These are phyloP conservation scores for Hystrix cristata DNA, from an alignment of 2,113 vertebrate genomes.

Conservation along the genomic window DNA sequence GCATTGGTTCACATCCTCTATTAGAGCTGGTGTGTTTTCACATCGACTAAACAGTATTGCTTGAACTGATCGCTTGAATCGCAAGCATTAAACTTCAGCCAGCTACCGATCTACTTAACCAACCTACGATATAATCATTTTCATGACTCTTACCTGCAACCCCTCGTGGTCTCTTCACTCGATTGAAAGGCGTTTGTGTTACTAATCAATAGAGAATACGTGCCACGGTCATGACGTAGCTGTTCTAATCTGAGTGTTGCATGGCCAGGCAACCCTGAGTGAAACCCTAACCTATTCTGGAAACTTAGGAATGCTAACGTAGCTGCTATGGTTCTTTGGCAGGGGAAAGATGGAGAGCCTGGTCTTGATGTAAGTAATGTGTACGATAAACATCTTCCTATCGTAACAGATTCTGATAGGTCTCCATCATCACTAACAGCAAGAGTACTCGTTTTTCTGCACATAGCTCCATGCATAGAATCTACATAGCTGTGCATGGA, in stretches of 20 bases:
- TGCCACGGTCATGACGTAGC: background rate
- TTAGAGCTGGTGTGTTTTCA: background rate
- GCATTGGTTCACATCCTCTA: background rate
- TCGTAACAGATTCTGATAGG: conserved; percentile 24
- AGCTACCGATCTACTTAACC: conserved; percentile 71
- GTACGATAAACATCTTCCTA: conserved; percentile 69
- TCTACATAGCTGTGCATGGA: conserved; percentile 7
- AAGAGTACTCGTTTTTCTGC: conserved; percentile 50
- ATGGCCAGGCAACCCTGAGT: conserved; percentile 17
- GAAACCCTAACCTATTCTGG: conserved; percentile 25
- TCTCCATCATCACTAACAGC: conserved; percentile 60
- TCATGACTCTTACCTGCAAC: background rate
- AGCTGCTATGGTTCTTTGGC: conserved; percentile 88
- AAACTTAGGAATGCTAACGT: conserved; percentile 82
- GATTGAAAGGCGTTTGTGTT: background rate
- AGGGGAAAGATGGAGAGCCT: conserved; percentile 98
- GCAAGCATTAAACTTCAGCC: conserved; percentile 6
- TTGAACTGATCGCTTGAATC: background rate
- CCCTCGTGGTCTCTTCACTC: background rate
- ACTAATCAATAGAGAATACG: background rate
- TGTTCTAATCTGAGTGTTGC: conserved; percentile 41
- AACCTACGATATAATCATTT: background rate
- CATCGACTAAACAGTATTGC: conserved; percentile 4
- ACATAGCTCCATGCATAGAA: background rate
- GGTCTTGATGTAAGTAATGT: conserved; percentile 96